Evolutionary conservation across 2,888 invertebrate genomes (phyloP), one percentile per base, ranked within the genome.

Genomic region (Dione vanillae): DNA sequence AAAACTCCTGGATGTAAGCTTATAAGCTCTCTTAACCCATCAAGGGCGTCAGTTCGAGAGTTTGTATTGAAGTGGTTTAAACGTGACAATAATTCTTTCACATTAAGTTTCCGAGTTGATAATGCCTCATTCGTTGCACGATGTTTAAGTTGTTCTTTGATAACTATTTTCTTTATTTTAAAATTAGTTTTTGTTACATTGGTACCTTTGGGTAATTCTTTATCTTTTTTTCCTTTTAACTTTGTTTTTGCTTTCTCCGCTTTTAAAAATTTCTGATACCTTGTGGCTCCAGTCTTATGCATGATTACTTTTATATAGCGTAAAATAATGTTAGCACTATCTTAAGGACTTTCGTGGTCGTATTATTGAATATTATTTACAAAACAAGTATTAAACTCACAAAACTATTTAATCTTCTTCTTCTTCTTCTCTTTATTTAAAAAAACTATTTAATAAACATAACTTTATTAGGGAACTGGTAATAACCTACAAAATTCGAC

Each of bases 131-230:
- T 84, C 54, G 82, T 81, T 20, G 87, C 89, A 79, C 94, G 94
- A 71, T 94, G 93, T 67, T 88, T 91, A 16, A 97, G 84, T 82
- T 98, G 98, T 79, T 97, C 96, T 52, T 94, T 95, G 49, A 99
- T 94, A 2, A 97, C 94, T 77, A 99, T 98, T 82, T 97, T 97
- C 80, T 96, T 96, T 0, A 98, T 95, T 94, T 98, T 98, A 81
- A 99, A 98, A 79, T 96, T 95, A 0, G 97, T 96, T 85, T 97
- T 96, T 0, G 98, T 98, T 6, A 97, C 95, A 94, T 98, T 99
- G 65, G 96, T 95, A 9, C 97, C 97, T 92, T 97, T 98, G 0
- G 97, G 97, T 65, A 98, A 87, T 73, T 96, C 96, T n/a, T 95
- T 94, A 71, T 96, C 96, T 20, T 95, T 94, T 89, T 98, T 98